Evolutionary conservation across 2,888 invertebrate species (phyloP).

Genomic region (Leucophenga maculata): DNA sequence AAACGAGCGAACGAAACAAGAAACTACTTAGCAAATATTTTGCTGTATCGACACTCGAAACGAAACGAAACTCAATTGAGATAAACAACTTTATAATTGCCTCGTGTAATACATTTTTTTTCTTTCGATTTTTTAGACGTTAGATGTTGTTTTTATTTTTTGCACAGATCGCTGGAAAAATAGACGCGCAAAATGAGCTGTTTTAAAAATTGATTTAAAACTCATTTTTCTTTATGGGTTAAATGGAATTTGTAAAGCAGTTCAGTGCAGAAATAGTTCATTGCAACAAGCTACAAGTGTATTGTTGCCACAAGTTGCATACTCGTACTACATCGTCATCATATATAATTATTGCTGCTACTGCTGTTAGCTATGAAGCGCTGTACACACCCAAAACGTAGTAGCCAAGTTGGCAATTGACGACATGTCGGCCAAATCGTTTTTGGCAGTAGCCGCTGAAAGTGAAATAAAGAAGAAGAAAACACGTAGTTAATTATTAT

Average conservation of each 20-base stretch:
- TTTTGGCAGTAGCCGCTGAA: constrained; percentile 39
- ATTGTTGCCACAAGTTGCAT: constrained; percentile 10
- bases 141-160: not conserved
- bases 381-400: constrained; percentile 46
- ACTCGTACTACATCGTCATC: not conserved
- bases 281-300: constrained; percentile 14
- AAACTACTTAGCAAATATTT: constrained; percentile 3
- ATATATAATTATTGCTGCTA: not conserved
- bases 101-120: constrained; percentile 29
- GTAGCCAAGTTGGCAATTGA: constrained; percentile 41
- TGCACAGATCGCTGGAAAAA: constrained; percentile 16
- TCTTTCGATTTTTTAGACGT: constrained; percentile 12
- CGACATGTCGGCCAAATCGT: constrained; percentile 41
- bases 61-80: not conserved
- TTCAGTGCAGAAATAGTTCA: constrained; percentile 2
- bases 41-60: not conserved
- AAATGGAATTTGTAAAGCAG: constrained; percentile 28
- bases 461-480: constrained; percentile 1
- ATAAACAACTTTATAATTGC: constrained; percentile 27
- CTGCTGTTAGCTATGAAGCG: not conserved
- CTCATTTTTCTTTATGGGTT: constrained; percentile 31
- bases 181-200: constrained; percentile 10
- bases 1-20: not conserved
- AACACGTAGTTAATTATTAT: constrained; percentile 52
- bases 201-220: constrained; percentile 32